Percentiles rank a stretch among this genome's conserved stretches.
phyloP scores from a whole-genome alignment of 2,888 invertebrate genomes.

The Drosophila recens region DNA sequence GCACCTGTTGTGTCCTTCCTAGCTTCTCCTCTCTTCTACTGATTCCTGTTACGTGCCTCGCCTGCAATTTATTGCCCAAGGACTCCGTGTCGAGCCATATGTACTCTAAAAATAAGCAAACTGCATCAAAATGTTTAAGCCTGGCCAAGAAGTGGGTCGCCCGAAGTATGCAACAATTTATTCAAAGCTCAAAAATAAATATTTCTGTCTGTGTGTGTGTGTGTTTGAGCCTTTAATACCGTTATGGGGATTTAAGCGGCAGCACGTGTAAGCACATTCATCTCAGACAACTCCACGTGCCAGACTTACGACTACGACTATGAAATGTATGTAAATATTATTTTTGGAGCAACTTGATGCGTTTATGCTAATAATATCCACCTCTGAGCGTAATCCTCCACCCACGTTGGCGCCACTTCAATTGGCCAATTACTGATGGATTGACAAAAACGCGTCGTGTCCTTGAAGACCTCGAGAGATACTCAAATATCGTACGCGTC shows the following conservation, averaged over 20 bases:
- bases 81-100: slow-evolving; percentile 1
- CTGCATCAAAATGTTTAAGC: slow-evolving; percentile 6
- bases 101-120: slow-evolving; percentile 23
- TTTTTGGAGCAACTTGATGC: slow-evolving; percentile 29
- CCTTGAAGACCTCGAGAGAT: slow-evolving; percentile 3
- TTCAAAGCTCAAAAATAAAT: not conserved
- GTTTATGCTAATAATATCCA: slow-evolving; percentile 22
- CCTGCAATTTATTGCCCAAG: slow-evolving; percentile 38
- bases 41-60: slow-evolving; percentile 29
- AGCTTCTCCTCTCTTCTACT: not conserved
- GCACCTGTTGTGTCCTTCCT: slow-evolving; percentile 4
- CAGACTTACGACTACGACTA: not conserved
- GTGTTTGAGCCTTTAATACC: not conserved
- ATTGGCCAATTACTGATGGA: slow-evolving; percentile 13
- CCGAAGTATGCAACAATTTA: slow-evolving; percentile 41
- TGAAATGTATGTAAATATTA: slow-evolving; percentile 7
- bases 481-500: not conserved
- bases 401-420: not conserved
- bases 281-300: slow-evolving; percentile 32
- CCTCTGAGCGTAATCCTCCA: not conserved
- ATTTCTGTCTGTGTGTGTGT: not conserved
- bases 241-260: slow-evolving; percentile 33
- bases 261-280: slow-evolving; percentile 45
- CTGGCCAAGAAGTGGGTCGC: slow-evolving; percentile 54
- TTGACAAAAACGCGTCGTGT: slow-evolving; percentile 7